A percentile compares a stretch with the other conserved stretches of the same genome.
Conservation (phyloP, 2,113 vertebrate genomes). For the Phaethon lepturus region DNA sequence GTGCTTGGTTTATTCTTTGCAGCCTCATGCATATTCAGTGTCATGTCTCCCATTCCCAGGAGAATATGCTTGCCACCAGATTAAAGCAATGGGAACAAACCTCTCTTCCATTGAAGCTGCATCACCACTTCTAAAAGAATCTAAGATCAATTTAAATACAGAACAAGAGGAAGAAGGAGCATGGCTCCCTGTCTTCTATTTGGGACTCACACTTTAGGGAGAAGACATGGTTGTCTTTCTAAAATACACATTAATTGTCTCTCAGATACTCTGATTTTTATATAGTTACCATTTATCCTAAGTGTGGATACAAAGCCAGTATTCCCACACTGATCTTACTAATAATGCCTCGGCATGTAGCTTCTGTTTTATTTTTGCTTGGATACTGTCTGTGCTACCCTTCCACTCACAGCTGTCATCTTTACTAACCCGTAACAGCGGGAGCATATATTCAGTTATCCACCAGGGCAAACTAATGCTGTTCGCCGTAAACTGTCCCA, state of each 20-base stretch:
- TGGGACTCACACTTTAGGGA: not conserved
- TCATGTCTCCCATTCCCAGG: not conserved
- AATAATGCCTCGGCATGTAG: not conserved
- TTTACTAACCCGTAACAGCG: not conserved
- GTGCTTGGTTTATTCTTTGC: not conserved
- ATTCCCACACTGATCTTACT: not conserved
- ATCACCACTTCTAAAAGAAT: not conserved
- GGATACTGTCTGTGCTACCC: not conserved
- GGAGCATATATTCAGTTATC: not conserved
- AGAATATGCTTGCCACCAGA: not conserved
- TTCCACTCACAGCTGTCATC: not conserved
- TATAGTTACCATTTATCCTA: not conserved
- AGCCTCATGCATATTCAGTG: not conserved
- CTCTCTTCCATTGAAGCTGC: not conserved
- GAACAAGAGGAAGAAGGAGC: not conserved
- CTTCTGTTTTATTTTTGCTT: not conserved
- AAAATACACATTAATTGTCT: not conserved
- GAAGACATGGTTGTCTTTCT: not conserved
- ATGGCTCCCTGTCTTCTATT: not conserved
- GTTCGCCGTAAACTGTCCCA: not conserved
- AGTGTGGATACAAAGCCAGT: not conserved
- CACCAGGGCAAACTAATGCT: not conserved
- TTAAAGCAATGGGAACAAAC: constrained; percentile 4
- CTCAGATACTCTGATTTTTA: not conserved
- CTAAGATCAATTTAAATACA: not conserved